phyloP scores from a whole-genome alignment of 2,797 vertebrate genomes.

The Acrocephalus scirpaceus region DNA sequence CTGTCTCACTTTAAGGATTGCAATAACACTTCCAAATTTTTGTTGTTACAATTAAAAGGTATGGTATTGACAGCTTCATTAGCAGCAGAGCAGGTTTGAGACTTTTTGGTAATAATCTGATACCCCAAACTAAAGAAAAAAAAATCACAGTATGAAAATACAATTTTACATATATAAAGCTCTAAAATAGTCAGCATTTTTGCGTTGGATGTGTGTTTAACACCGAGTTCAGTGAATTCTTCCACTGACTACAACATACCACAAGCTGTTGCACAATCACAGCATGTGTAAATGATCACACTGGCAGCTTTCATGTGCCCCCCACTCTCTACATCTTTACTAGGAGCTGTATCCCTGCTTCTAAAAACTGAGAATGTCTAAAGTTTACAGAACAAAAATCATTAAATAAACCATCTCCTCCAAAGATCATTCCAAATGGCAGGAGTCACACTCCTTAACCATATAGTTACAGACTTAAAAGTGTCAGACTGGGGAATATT shows the following conservation, averaged over 20 bases:
- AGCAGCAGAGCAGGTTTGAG: neutral
- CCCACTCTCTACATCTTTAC: neutral
- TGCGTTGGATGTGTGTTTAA: neutral
- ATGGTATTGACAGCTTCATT: neutral
- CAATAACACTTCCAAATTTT: neutral
- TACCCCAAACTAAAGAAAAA: neutral
- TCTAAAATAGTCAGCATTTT: neutral
- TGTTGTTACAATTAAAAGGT: neutral
- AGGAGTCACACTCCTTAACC: conserved; percentile 28
- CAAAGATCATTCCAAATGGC: conserved; percentile 20
- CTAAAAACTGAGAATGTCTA: neutral
- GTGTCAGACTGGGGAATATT: neutral
- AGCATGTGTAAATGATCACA: neutral
- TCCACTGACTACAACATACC: neutral
- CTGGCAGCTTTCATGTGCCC: neutral
- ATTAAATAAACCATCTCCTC: conserved; percentile 25
- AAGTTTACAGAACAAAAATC: conserved; percentile 14
- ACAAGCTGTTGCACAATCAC: neutral
- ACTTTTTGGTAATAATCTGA: neutral
- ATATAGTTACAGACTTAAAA: neutral
- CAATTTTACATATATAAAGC: neutral
- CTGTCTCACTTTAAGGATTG: neutral
- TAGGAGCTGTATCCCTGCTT: neutral
- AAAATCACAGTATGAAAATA: neutral
- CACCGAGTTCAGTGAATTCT: neutral